Evolutionary conservation across 2,888 invertebrate genomes (phyloP).

Genomic region (Oscheius onirici): DNA sequence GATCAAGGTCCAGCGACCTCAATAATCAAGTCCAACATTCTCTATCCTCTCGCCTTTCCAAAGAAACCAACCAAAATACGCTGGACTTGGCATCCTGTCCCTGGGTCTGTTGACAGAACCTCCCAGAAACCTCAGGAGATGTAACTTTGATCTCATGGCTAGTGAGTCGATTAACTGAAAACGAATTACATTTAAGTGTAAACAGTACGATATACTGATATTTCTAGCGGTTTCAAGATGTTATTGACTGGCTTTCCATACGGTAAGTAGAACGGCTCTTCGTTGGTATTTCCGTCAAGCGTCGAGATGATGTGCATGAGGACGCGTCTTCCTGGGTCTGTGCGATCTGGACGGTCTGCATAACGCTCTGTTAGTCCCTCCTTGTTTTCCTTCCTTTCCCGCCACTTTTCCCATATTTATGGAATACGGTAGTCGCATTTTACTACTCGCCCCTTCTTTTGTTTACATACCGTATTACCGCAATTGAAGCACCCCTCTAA

Average conservation of each 20-base stretch:
- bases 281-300: slow-evolving; percentile 29
- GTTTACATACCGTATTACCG: too few relatives aligned
- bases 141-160: slow-evolving; percentile 56
- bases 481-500: too few relatives aligned
- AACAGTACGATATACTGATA: slow-evolving; percentile 24
- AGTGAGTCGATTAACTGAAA: slow-evolving; percentile 58
- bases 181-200: neutral
- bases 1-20: too few relatives aligned
- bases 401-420: too few relatives aligned
- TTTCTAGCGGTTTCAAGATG: slow-evolving; percentile 35
- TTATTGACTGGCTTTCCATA: slow-evolving; percentile 37
- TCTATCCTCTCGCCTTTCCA: too few relatives aligned
- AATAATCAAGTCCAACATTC: too few relatives aligned
- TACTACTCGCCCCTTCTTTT: too few relatives aligned
- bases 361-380: too few relatives aligned
- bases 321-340: slow-evolving; percentile 28
- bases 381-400: neutral
- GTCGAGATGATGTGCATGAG: neutral
- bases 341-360: slow-evolving; percentile 34
- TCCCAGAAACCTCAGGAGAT: slow-evolving; percentile 27
- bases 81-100: slow-evolving; percentile 41
- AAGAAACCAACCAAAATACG: slow-evolving; percentile 37
- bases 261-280: slow-evolving; percentile 37
- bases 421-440: too few relatives aligned
- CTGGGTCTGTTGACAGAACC: slow-evolving; percentile 3